These are phyloP conservation scores for Lanius ludovicianus DNA, from an alignment of 2,113 vertebrate species.

Conservation along the genomic window DNA sequence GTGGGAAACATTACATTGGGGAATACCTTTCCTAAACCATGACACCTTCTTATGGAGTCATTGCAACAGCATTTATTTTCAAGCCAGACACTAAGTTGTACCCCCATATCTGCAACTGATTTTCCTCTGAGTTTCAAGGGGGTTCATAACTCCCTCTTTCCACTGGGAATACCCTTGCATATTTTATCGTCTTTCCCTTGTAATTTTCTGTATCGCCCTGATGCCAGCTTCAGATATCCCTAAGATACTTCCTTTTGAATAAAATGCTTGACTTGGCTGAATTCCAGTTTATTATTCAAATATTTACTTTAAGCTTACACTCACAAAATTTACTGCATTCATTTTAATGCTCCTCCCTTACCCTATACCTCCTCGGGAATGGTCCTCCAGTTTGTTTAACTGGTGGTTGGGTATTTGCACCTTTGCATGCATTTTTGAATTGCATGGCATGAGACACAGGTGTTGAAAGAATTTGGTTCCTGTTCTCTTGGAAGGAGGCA, in stretches of 20 bases:
- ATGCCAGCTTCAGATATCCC: background rate
- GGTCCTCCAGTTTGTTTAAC: conserved; percentile 25
- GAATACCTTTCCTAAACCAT: background rate
- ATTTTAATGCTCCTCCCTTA: background rate
- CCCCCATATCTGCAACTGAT: background rate
- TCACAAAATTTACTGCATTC: background rate
- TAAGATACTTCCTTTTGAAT: conserved; percentile 9
- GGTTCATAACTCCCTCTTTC: background rate
- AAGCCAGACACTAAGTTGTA: background rate
- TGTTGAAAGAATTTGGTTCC: background rate
- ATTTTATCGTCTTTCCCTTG: background rate
- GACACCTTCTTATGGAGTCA: background rate
- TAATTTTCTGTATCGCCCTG: background rate
- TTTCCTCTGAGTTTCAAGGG: background rate
- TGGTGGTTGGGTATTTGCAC: conserved; percentile 1
- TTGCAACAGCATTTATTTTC: background rate
- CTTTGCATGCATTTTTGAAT: background rate
- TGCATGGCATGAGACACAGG: background rate
- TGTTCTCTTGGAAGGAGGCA: background rate
- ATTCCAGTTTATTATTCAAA: conserved; percentile 50
- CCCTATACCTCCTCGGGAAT: background rate
- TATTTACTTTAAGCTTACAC: conserved; percentile 42
- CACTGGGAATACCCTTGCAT: background rate
- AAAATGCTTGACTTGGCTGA: background rate
- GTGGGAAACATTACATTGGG: background rate